Base-by-base conservation (phyloP, 2,797 vertebrate species). In the Helostoma temminkii region DNA sequence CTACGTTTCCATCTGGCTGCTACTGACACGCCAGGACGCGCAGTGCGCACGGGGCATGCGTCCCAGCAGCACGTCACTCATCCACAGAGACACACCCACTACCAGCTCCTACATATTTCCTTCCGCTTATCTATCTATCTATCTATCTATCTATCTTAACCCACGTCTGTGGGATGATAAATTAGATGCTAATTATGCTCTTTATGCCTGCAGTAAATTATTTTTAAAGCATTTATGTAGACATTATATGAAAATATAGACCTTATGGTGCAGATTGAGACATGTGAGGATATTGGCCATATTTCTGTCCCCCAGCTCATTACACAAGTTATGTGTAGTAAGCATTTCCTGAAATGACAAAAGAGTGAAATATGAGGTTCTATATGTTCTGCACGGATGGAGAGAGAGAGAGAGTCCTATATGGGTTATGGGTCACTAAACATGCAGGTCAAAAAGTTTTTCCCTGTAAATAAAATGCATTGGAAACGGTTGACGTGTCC, bases 11-110 rank as follows among this genome's bases (percentile, higher is more conserved):
- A 88, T 90, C 89, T 77, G 91, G 78, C 84, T 85, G 84, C 87
- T 86, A 82, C 89, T 92, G 93, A 92, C 93, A 94, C 92, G 91
- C 92, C 93, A 70, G 80, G 83, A 85, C 89, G 90, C 86, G 88
- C 88, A 86, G 82, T 81, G 89, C 86, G 88, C 90, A 91, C 89
- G 76, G 90, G 88, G 92, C 93, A 91, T 93, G 93, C 91, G 93
- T 80, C 67, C 71, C 82, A 82, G 89, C 77, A 85, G 80, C 84
- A 79, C 90, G 91, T 89, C 90, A 91, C 89, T 84, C 78, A 74
- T 72, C 82, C 76, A 84, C 81, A 85, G 80, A 71, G 88, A 91
- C 92, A 91, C 89, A 89, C 89, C 63, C 76, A 56, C 74, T 65
- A 61, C 41, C 41, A 50, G 52, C 58, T 67, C 66, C 62, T 66